These are phyloP conservation scores for Callopanchax toddi DNA, from an alignment of 2,113 vertebrate species.

Conservation along the genomic window DNA sequence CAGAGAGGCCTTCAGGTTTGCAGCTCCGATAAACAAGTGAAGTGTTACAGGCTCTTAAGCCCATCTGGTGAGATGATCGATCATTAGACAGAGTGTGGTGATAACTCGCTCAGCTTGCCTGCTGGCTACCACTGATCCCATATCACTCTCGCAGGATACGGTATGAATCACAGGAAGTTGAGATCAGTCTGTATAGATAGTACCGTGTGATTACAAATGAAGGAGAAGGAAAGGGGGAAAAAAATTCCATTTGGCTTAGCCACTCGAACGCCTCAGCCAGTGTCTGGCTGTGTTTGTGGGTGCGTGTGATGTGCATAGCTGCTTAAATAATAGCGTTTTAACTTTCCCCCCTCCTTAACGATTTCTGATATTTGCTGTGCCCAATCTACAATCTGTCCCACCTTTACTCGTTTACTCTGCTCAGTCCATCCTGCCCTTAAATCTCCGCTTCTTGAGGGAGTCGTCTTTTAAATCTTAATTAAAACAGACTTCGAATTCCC, in stretches of 20 bases:
- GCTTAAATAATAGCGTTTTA: constrained; percentile 55
- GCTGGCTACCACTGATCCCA: constrained; percentile 73
- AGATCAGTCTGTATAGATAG: constrained; percentile 80
- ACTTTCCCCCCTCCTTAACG: constrained; percentile 33
- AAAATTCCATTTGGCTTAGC: constrained; percentile 73
- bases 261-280: constrained; percentile 34
- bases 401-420: constrained; percentile 66
- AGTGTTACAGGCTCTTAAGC: constrained; percentile 65
- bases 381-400: constrained; percentile 62
- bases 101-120: constrained; percentile 76
- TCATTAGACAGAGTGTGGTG: constrained; percentile 74
- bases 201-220: constrained; percentile 71
- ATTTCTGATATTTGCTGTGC: constrained; percentile 55
- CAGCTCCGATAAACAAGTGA: constrained; percentile 70
- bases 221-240: constrained; percentile 12
- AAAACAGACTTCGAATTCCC: constrained; percentile 75
- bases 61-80: constrained; percentile 76
- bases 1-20: constrained; percentile 49
- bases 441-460: constrained; percentile 75
- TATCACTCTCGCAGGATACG: constrained; percentile 73
- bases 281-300: constrained; percentile 40
- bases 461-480: constrained; percentile 84
- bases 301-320: neutral
- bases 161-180: constrained; percentile 80
- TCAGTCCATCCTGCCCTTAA: constrained; percentile 70